Base-by-base conservation (phyloP, 2,113 vertebrate genomes). In the Petromus typicus region DNA sequence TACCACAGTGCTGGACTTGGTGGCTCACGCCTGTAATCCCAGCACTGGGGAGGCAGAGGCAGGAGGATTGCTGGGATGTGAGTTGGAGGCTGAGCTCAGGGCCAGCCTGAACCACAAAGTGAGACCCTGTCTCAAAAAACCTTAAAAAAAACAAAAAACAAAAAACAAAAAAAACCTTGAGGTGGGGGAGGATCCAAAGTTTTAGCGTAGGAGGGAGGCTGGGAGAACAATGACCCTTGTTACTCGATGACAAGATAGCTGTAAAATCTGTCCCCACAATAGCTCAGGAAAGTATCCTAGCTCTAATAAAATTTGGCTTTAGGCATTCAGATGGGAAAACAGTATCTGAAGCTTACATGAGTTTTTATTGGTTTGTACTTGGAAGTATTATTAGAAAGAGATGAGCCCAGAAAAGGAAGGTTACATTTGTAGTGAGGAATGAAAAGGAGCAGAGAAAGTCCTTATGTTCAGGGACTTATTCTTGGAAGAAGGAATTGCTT, bases 291-390 rank as follows among this genome's bases (percentile, higher is more conserved):
- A 48, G 16, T 30, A 59, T 40, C 4, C 6, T 40, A 34, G 13
- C 45, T 66, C 40, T 79, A 84, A 66, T 84, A 86, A 79, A 37
- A 32, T 54, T 64, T 84, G 45, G 69, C 43, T 63, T 48, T 85
- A 56, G 30, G 61, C 43, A 88, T n/a, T 10, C 22, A 67, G 25
- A 45, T 7, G 40, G 51, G 56, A 87, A 87, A 94, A 66, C 63
- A 89, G 5, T 75, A 30, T 91, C 78, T 96, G 86, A 93, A 85
- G 23, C 10, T 92, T 75, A 88, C n/a, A 43, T 80, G 75, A 20
- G 16, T 86, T 90, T 78, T 76, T 61, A 9, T 51, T 80, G 56
- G n/a, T 14, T 54, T 90, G 71, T 9, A 81, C 85, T 87, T 94
- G 48, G 40, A 94, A 71, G 3, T 66, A 64, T 90, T 59, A 71